Evolutionary conservation across 2,888 invertebrate species (phyloP).

Genomic region (Hedychridium roseum): DNA sequence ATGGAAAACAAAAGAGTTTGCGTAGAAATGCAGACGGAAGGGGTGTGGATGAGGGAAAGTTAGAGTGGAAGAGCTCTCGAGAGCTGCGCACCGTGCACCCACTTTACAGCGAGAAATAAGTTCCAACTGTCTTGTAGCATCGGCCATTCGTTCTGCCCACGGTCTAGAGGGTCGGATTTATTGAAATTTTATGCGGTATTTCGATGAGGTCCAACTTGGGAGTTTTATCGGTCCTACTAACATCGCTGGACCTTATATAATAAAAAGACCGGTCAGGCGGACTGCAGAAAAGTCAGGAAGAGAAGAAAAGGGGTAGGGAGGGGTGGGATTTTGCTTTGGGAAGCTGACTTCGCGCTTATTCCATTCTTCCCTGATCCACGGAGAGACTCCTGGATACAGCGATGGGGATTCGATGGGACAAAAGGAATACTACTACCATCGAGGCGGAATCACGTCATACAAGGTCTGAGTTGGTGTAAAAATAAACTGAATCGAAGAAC

Average conservation of each 20-base stretch:
- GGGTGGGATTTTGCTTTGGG: conserved; percentile 23
- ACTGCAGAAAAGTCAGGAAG: background rate
- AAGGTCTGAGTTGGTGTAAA: no score
- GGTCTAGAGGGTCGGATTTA: conserved; percentile 38
- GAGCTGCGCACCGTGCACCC: no score
- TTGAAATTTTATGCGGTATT: conserved; percentile 50
- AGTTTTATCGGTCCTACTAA: conserved; percentile 42
- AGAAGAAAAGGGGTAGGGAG: background rate
- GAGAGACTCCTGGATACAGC: background rate
- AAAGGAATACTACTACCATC: no score
- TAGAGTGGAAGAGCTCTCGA: no score
- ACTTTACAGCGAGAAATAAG: conserved; percentile 41
- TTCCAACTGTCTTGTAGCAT: conserved; percentile 41
- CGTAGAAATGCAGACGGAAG: no score
- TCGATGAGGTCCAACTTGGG: conserved; percentile 43
- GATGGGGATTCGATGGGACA: background rate
- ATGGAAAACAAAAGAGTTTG: no score
- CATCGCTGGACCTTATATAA: conserved; percentile 33
- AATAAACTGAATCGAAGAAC: no score
- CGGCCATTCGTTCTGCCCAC: conserved; percentile 32
- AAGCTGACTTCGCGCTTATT: conserved; percentile 31
- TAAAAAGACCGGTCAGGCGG: conserved; percentile 3
- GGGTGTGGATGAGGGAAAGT: no score
- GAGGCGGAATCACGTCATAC: no score
- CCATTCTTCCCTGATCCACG: conserved; percentile 5